These are phyloP conservation scores for Paraescarpia echinospica DNA, from an alignment of 1,140 invertebrate species.

Conservation along the genomic window DNA sequence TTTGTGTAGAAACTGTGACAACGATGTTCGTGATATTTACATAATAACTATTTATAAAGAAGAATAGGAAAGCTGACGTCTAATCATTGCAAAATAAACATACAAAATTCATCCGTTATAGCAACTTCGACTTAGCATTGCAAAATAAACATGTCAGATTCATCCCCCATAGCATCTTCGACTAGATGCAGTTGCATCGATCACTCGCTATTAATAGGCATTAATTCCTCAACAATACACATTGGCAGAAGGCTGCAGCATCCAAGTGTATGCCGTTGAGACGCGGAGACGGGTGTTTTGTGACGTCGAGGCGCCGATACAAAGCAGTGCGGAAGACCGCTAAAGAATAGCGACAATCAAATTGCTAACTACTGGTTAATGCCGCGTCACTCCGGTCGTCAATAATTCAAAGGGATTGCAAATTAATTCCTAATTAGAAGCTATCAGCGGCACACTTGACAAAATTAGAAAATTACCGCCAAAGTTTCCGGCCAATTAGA, in stretches of 20 bases:
- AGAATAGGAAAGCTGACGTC: too few species aligned
- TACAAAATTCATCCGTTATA: too few species aligned
- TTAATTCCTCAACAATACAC: not conserved
- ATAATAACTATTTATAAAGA: too few species aligned
- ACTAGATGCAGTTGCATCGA: not conserved
- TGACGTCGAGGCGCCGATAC: not conserved
- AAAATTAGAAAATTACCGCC: not conserved
- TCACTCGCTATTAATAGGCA: not conserved
- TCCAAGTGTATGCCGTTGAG: not conserved
- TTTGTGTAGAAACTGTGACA: too few species aligned
- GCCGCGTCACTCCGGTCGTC: not conserved
- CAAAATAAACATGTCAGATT: too few species aligned
- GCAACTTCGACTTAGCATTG: not conserved
- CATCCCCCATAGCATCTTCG: not conserved
- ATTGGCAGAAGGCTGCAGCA: not conserved
- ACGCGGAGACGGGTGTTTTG: not conserved
- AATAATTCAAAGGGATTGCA: constrained; percentile 6
- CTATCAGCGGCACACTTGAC: constrained; percentile 3
- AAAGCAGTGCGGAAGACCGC: not conserved
- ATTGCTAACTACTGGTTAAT: not conserved
- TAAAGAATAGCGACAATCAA: not conserved
- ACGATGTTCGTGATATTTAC: too few species aligned
- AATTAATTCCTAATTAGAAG: constrained; percentile 2
- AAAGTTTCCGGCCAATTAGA: not conserved
- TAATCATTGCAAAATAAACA: too few species aligned